Evolutionary conservation across 2,797 vertebrate genomes (phyloP).

Genomic region (Nannoperca obscura): DNA sequence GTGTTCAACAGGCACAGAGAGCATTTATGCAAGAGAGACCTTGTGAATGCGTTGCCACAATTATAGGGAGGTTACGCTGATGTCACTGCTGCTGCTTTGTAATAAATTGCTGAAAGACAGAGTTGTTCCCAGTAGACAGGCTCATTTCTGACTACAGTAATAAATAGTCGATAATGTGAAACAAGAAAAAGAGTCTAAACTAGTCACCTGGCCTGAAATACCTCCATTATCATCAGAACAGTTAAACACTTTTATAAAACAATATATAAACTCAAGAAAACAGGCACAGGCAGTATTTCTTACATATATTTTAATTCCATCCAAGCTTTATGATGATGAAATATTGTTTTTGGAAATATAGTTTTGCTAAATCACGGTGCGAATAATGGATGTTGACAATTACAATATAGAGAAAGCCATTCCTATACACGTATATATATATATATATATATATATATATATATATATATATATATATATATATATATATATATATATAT

Average conservation of each 20-base stretch:
- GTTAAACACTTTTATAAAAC: neutral
- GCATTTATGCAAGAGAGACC: neutral
- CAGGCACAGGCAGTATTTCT: neutral
- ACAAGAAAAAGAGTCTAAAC: neutral
- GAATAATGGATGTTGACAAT: too few relatives aligned
- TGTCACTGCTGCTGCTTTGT: neutral
- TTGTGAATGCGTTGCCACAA: neutral
- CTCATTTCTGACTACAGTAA: neutral
- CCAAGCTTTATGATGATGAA: too few relatives aligned
- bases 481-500: too few relatives aligned
- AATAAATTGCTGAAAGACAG: neutral
- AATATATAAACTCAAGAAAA: neutral
- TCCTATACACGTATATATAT: too few relatives aligned
- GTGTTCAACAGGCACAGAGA: neutral
- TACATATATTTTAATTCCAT: neutral
- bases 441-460: too few relatives aligned
- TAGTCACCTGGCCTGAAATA: neutral
- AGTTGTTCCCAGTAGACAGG: neutral
- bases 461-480: too few relatives aligned
- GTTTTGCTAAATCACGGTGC: too few relatives aligned
- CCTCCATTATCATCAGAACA: neutral
- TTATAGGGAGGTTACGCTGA: neutral
- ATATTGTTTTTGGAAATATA: too few relatives aligned
- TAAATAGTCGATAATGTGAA: neutral
- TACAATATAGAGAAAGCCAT: too few relatives aligned